Evolutionary conservation across 2,888 invertebrate genomes (phyloP).

Genomic region (Oligia fasciuncula): DNA sequence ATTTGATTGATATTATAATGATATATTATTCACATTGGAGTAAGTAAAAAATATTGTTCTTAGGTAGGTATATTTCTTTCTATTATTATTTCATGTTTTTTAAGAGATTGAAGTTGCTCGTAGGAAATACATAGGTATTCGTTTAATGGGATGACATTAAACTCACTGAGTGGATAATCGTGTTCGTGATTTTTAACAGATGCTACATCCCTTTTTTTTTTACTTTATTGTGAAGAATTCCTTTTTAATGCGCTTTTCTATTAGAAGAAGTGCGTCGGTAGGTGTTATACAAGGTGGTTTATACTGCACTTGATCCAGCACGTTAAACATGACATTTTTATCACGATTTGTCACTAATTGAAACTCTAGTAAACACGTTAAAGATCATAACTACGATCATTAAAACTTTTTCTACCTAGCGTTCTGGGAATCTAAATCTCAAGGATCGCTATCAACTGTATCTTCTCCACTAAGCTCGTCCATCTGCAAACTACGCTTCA

Average conservation of each 20-base stretch:
- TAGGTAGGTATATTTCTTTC: background rate
- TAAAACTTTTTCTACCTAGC: constrained; percentile 50
- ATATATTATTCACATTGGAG: background rate
- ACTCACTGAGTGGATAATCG: background rate
- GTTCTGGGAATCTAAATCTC: constrained; percentile 29
- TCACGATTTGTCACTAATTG: constrained; percentile 51
- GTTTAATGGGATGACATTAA: background rate
- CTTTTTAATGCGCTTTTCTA: background rate
- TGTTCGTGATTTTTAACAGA: background rate
- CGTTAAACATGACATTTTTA: constrained; percentile 13
- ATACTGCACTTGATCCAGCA: background rate
- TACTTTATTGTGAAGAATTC: background rate
- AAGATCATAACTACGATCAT: constrained; percentile 45
- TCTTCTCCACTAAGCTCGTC: constrained; percentile 33
- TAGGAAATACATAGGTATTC: background rate
- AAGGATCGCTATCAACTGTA: constrained; percentile 30
- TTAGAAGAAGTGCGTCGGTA: background rate
- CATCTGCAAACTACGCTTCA: constrained; percentile 26
- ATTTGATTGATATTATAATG: background rate
- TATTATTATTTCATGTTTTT: constrained; percentile 7
- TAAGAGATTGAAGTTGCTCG: background rate
- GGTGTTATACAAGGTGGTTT: background rate
- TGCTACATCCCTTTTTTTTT: background rate
- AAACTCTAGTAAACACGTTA: constrained; percentile 26
- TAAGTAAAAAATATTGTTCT: background rate